Evolutionary conservation across 2,797 vertebrate genomes (phyloP), one percentile per base, ranked within the genome.

Genomic region (Chiroxiphia lanceolata): DNA sequence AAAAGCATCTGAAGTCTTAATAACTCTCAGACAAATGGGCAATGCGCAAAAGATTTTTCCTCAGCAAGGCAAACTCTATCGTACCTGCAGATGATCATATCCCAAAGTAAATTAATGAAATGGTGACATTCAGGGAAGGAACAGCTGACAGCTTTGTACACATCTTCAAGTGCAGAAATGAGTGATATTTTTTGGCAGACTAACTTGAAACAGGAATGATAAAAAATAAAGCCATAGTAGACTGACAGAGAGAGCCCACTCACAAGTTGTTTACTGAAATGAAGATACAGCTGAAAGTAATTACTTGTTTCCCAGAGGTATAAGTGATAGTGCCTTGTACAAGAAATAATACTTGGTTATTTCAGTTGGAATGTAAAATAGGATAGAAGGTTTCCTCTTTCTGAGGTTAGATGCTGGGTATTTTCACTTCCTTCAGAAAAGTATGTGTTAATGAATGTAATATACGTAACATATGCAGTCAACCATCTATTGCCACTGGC

Each of bases 251-350:
- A 79, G 84, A 94, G 83, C 67, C 87, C 78, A 91, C 91, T 95
- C 94, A 91, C 87, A 90, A 87, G 82, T 94, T 96, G 84, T 96
- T 95, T 96, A 93, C 95, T 94, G 92, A 96, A 96, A 89, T 90
- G 91, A 94, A 96, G 93, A 91, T 93, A 90, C 87, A 92, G 92
- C 90, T 87, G 86, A 92, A 95, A 76, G 78, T 90, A 97, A 94
- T 95, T 91, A 94, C 86, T 96, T 92, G 65, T 91, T 94, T 96
- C 76, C 89, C 94, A 96, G 91, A 92, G 92, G 93, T 75, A 42
- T 83, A 93, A 79, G 61, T 87, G 93, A 94, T 94, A 82, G 93
- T 83, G 87, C 79, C 75, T 93, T 44, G 72, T 90, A 70, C 88
- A 87, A 96, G 89, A 93, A 93, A 56, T 92, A 92, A 60, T 89